phyloP scores from a whole-genome alignment of 1,140 invertebrate species.

The Nomia melanderi region DNA sequence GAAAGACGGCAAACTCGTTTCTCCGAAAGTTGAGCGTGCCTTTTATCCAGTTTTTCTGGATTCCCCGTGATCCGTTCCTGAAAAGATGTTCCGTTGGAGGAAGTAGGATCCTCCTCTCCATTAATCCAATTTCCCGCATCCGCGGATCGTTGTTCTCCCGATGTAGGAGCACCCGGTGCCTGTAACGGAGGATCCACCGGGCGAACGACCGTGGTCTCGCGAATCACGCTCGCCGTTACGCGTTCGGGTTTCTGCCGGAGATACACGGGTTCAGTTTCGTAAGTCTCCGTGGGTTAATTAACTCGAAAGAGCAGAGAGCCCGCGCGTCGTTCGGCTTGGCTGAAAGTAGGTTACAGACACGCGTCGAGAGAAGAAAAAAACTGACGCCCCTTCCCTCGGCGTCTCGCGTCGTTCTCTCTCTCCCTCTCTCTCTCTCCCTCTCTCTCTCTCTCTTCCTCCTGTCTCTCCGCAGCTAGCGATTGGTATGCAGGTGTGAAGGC shows the following conservation, averaged over 20 bases:
- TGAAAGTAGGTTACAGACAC: slow-evolving; percentile 52
- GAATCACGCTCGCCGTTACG: no score
- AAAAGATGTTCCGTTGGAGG: no score
- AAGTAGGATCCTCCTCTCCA: no score
- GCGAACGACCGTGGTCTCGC: no score
- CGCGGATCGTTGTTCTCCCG: no score
- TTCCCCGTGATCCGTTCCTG: no score
- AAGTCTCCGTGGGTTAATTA: slow-evolving; percentile 31
- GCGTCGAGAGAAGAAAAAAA: slow-evolving; percentile 15
- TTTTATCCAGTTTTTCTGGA: no score
- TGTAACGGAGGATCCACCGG: no score
- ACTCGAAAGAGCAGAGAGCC: slow-evolving; percentile 1
- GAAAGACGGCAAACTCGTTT: no score
- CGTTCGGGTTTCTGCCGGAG: neutral
- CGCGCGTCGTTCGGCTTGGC: neutral
- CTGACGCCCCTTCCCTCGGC: neutral
- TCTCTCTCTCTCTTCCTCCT: neutral
- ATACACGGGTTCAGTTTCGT: neutral
- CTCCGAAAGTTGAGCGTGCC: no score
- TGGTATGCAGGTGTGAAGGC: slow-evolving; percentile 51
- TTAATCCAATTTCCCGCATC: no score
- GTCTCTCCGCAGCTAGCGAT: neutral
- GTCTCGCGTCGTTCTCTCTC: neutral
- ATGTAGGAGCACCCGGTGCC: no score
- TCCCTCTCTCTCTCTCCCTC: neutral